A percentile compares a stretch with the other conserved stretches of the same genome.
These are phyloP conservation scores for Pipistrellus pipistrellus DNA, from an alignment of 2,797 vertebrate species.

Conservation along the genomic window DNA sequence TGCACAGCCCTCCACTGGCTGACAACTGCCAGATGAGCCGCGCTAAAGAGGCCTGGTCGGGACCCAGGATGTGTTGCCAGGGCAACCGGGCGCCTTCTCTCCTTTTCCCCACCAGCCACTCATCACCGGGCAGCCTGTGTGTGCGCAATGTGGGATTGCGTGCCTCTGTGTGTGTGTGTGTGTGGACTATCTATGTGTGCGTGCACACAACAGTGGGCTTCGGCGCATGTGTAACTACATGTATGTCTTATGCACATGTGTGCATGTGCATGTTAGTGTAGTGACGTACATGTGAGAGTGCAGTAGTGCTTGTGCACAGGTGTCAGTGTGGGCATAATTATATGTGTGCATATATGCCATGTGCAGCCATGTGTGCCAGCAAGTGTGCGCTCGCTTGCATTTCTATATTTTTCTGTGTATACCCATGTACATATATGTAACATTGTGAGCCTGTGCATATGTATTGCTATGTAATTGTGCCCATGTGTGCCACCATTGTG, in stretches of 20 bases:
- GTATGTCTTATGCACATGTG: neutral
- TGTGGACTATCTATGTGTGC: neutral
- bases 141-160: neutral
- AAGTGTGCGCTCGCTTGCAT: neutral
- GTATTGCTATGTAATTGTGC: neutral
- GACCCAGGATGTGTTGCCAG: conserved; percentile 69
- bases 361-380: neutral
- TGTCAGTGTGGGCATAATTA: neutral
- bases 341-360: rapidly evolving
- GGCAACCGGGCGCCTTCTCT: conserved; percentile 17
- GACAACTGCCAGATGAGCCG: neutral
- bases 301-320: neutral
- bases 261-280: neutral
- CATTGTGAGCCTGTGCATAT: neutral
- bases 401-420: neutral
- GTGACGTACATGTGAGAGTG: rapidly evolving
- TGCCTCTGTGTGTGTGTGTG: neutral
- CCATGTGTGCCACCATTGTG: neutral
- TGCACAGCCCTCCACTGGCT: neutral
- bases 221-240: too few relatives aligned
- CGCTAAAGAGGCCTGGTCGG: neutral
- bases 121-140: neutral
- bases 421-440: neutral
- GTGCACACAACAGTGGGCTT: too few relatives aligned
- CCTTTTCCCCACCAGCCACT: neutral